These are phyloP conservation scores for Protaetia brevitarsis DNA, from an alignment of 1,140 invertebrate genomes.

Conservation along the genomic window DNA sequence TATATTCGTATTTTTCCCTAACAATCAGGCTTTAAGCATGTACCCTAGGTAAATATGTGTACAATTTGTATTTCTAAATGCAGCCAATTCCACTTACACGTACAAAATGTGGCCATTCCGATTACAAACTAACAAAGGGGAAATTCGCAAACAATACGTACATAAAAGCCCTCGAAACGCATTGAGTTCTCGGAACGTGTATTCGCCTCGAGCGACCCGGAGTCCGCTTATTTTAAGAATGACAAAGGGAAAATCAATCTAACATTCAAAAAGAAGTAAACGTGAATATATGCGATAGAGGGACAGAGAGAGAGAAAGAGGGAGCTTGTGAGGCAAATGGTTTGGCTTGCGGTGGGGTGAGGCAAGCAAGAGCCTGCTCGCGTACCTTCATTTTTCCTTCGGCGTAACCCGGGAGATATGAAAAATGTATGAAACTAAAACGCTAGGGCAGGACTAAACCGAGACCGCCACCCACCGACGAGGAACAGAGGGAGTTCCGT, in stretches of 20 bases:
- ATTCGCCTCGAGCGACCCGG: not conserved
- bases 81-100: too few relatives aligned
- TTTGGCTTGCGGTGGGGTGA: not conserved
- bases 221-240: not conserved
- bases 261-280: not conserved
- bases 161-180: not conserved
- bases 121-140: too few relatives aligned
- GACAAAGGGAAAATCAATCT: not conserved
- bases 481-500: not conserved
- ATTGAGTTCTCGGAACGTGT: not conserved
- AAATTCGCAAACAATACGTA: not conserved
- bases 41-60: too few relatives aligned
- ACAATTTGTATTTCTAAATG: too few relatives aligned
- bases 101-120: too few relatives aligned
- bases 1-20: too few relatives aligned
- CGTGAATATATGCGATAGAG: not conserved
- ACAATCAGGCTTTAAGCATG: too few relatives aligned
- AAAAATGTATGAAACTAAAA: constrained; percentile 16
- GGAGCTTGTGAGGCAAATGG: not conserved
- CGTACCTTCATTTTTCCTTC: constrained; percentile 3
- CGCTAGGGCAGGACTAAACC: not conserved
- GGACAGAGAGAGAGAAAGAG: too few relatives aligned
- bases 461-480: not conserved
- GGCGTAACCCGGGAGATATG: not conserved
- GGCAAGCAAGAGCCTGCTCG: not conserved